phyloP scores from a whole-genome alignment of 2,888 invertebrate species.

The Antheraea assamensis region DNA sequence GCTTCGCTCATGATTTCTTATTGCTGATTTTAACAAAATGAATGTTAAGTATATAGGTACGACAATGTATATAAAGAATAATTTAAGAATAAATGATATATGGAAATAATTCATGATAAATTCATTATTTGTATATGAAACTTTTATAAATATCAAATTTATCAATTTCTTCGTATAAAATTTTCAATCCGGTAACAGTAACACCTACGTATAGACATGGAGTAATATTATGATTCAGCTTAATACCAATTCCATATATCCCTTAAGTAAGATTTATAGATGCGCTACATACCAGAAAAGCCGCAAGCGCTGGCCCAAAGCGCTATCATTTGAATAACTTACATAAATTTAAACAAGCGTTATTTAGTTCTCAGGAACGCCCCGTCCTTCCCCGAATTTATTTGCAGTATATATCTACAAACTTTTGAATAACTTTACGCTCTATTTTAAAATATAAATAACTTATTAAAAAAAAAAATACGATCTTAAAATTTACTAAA shows the following conservation, averaged over 20 bases:
- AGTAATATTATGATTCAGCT: background rate
- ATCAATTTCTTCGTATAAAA: background rate
- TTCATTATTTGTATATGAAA: background rate
- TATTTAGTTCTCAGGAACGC: background rate
- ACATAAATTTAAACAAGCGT: background rate
- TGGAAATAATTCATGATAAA: background rate
- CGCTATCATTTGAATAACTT: slow-evolving; percentile 13
- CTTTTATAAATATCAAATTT: background rate
- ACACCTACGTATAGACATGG: background rate
- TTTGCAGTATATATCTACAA: background rate
- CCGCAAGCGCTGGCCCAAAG: background rate
- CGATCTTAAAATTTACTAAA: background rate
- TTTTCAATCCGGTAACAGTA: background rate
- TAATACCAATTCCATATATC: background rate
- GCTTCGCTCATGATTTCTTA: background rate
- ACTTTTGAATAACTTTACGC: background rate
- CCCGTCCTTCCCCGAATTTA: background rate
- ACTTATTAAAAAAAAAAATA: background rate
- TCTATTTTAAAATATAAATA: background rate
- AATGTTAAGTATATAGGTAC: background rate
- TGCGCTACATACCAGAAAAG: background rate
- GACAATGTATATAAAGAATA: background rate
- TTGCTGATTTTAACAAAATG: background rate
- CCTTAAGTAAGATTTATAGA: slow-evolving; percentile 1
- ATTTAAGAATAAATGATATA: background rate